phyloP scores from a whole-genome alignment of 2,888 invertebrate species.

The Rutpela maculata region DNA sequence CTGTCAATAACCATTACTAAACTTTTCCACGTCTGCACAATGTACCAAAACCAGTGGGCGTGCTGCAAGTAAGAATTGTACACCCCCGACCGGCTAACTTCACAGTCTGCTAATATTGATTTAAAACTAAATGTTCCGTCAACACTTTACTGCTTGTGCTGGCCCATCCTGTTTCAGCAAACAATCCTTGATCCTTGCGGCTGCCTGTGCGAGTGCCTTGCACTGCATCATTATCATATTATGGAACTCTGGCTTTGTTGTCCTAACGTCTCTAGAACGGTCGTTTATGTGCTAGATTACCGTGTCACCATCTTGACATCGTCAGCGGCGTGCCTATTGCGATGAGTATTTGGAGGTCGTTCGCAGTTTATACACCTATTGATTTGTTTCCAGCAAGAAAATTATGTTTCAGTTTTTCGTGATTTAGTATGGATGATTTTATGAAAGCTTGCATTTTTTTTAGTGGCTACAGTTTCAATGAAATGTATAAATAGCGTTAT shows the following conservation, averaged over 20 bases:
- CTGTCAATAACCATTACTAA: not conserved
- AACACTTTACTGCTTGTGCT: not conserved
- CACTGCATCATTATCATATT: conserved; percentile 1
- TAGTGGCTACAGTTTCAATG: no score
- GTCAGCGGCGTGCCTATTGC: not conserved
- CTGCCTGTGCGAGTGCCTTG: not conserved
- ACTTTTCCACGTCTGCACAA: not conserved
- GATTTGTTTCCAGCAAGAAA: not conserved
- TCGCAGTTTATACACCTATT: not conserved
- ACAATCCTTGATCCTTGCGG: conserved; percentile 7
- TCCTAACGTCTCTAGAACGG: not conserved
- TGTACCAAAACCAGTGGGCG: not conserved
- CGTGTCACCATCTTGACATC: not conserved
- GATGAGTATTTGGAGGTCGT: not conserved
- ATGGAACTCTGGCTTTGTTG: conserved; percentile 7
- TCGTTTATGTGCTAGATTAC: not conserved
- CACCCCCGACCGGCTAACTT: not conserved
- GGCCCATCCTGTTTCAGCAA: not conserved
- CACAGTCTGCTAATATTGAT: conserved; percentile 7
- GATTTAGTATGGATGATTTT: not conserved
- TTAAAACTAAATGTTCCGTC: conserved; percentile 5
- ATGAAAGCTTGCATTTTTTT: no score
- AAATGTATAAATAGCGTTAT: no score
- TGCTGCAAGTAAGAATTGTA: not conserved
- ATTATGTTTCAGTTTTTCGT: not conserved